A percentile compares a stretch with the other conserved stretches of the same genome.
Evolutionary conservation across 2,113 vertebrate genomes (phyloP).

Genomic region (Lamprotornis superbus): DNA sequence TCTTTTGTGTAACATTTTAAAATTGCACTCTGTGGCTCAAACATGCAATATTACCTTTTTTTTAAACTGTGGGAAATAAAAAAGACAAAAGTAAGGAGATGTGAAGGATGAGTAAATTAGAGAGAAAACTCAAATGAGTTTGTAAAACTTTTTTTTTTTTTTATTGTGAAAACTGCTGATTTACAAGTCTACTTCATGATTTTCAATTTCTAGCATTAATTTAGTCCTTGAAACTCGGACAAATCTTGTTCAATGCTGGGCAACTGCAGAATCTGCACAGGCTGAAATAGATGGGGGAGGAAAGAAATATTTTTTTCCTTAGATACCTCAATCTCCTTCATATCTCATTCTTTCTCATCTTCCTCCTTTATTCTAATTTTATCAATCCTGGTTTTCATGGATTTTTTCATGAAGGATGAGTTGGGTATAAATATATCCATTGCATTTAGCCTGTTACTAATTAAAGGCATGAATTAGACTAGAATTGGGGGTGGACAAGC

Average conservation of each 20-base stretch:
- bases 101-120: not conserved
- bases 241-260: not conserved
- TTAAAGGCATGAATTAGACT: not conserved
- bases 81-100: not conserved
- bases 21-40: not conserved
- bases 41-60: not conserved
- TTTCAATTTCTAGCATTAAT: not conserved
- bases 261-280: not conserved
- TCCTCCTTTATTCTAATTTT: not conserved
- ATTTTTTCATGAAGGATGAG: not conserved
- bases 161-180: not conserved
- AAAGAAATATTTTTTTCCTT: not conserved
- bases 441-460: not conserved
- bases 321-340: not conserved
- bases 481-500: not conserved
- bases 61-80: not conserved
- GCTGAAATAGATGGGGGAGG: not conserved
- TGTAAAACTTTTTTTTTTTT: not conserved
- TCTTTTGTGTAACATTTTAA: not conserved
- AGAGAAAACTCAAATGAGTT: not conserved
- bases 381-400: not conserved
- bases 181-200: not conserved
- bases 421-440: not conserved
- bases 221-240: not conserved
- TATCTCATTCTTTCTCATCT: not conserved